Percentiles rank a stretch among this genome's conserved stretches.
phyloP scores from a whole-genome alignment of 2,888 invertebrate species.

The Myopa tessellatipennis region DNA sequence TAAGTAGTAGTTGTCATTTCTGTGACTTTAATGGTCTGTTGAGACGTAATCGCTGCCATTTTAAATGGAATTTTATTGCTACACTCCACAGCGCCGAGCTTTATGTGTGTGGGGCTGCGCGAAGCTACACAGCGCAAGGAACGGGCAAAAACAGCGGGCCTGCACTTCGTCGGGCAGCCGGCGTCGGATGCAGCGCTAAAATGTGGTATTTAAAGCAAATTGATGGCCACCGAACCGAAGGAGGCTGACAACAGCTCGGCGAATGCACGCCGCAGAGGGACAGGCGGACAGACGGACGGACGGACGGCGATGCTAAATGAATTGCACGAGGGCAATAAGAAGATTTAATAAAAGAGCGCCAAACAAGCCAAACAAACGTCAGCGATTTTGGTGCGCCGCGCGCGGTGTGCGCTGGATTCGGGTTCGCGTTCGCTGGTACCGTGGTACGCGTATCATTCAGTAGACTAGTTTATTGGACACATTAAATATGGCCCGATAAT shows the following conservation, averaged over 20 bases:
- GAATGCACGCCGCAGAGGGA: constrained; percentile 41
- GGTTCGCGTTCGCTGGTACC: neutral
- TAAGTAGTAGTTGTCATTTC: constrained; percentile 66
- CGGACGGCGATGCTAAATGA: constrained; percentile 25
- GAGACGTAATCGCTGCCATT: constrained; percentile 69
- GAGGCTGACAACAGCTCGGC: constrained; percentile 55
- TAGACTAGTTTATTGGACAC: constrained; percentile 72
- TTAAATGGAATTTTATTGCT: constrained; percentile 68
- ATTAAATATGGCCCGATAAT: constrained; percentile 68
- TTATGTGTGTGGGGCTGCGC: constrained; percentile 17
- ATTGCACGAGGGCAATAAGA: constrained; percentile 23
- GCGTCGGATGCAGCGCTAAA: constrained; percentile 43
- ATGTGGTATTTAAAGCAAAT: constrained; percentile 62
- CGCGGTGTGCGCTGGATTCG: neutral
- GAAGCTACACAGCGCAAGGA: constrained; percentile 46
- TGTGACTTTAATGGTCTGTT: constrained; percentile 68
- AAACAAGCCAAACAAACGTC: constrained; percentile 28
- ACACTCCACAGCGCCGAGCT: constrained; percentile 51
- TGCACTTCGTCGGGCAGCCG: constrained; percentile 16
- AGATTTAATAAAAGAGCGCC: constrained; percentile 28
- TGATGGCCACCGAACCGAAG: constrained; percentile 61
- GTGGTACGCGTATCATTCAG: constrained; percentile 57
- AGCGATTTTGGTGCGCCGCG: neutral
- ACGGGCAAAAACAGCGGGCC: constrained; percentile 32
- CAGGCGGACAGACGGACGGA: constrained; percentile 18